These are phyloP conservation scores for Cosmia trapezina DNA, from an alignment of 2,888 invertebrate genomes.

Conservation along the genomic window DNA sequence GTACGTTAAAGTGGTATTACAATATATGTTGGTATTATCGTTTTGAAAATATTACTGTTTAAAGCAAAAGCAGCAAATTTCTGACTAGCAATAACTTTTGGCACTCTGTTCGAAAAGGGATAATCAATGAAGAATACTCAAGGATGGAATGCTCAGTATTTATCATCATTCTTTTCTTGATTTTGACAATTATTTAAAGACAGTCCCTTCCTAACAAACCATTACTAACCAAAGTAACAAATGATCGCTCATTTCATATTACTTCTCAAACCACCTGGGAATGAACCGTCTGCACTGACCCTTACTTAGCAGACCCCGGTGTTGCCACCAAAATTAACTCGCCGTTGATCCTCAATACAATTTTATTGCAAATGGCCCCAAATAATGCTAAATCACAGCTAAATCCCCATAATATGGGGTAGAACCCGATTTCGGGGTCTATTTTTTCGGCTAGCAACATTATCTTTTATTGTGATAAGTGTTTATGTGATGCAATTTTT, in stretches of 20 bases:
- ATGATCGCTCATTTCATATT: slow-evolving; percentile 67
- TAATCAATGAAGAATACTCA: neutral
- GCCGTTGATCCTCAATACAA: slow-evolving; percentile 81
- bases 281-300: slow-evolving; percentile 70
- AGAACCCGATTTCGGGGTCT: slow-evolving; percentile 71
- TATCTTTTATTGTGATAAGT: slow-evolving; percentile 84
- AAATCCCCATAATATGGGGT: slow-evolving; percentile 81
- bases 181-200: slow-evolving; percentile 37
- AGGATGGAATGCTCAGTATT: neutral
- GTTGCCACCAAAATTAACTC: slow-evolving; percentile 81
- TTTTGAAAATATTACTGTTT: no score
- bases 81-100: neutral
- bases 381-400: slow-evolving; percentile 85
- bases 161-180: slow-evolving; percentile 17
- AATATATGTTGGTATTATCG: no score
- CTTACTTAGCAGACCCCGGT: slow-evolving; percentile 66
- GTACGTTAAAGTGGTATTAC: no score
- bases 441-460: slow-evolving; percentile 76
- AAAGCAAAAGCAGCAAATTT: neutral
- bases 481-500: slow-evolving; percentile 75
- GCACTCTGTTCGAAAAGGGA: neutral
- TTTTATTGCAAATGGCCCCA: slow-evolving; percentile 85
- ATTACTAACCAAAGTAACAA: slow-evolving; percentile 58
- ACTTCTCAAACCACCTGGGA: slow-evolving; percentile 73
- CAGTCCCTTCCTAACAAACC: slow-evolving; percentile 38